Evolutionary conservation across 2,888 invertebrate species (phyloP).

Genomic region (Papilio demoleus): DNA sequence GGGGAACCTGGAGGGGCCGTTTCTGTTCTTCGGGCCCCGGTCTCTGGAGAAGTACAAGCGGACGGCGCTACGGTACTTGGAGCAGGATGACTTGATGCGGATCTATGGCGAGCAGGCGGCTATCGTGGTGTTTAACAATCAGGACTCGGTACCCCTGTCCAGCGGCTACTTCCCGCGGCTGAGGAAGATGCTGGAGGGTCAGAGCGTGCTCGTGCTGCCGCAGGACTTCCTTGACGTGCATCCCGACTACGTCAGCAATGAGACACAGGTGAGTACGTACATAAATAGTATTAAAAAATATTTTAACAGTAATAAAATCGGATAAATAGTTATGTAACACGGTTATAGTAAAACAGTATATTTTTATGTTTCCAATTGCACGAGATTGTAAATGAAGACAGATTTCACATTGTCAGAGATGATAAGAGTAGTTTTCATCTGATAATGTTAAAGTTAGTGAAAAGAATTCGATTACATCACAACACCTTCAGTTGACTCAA

Average conservation of each 20-base stretch:
- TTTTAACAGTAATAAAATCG: neutral
- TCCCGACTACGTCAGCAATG: constrained; percentile 84
- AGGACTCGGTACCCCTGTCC: constrained; percentile 81
- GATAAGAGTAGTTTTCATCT: no score
- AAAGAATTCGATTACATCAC: neutral
- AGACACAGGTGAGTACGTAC: constrained; percentile 77
- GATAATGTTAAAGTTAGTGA: no score
- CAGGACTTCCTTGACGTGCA: constrained; percentile 83
- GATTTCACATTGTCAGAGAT: no score
- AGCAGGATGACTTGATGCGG: constrained; percentile 82
- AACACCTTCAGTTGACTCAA: neutral
- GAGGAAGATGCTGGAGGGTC: constrained; percentile 80
- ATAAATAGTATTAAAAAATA: neutral
- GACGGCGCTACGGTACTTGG: constrained; percentile 79
- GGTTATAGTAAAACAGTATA: no score
- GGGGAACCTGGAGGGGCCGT: constrained; percentile 83
- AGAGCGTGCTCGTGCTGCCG: constrained; percentile 79
- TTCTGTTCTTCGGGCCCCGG: constrained; percentile 84
- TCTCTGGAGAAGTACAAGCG: constrained; percentile 74
- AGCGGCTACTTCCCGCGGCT: constrained; percentile 82
- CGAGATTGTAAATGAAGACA: no score
- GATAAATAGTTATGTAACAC: no score
- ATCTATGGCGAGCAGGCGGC: constrained; percentile 83
- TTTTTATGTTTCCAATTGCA: no score
- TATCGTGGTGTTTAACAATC: constrained; percentile 84